Conservation (phyloP, 2,888 invertebrate genomes). For the Euphydryas editha region DNA sequence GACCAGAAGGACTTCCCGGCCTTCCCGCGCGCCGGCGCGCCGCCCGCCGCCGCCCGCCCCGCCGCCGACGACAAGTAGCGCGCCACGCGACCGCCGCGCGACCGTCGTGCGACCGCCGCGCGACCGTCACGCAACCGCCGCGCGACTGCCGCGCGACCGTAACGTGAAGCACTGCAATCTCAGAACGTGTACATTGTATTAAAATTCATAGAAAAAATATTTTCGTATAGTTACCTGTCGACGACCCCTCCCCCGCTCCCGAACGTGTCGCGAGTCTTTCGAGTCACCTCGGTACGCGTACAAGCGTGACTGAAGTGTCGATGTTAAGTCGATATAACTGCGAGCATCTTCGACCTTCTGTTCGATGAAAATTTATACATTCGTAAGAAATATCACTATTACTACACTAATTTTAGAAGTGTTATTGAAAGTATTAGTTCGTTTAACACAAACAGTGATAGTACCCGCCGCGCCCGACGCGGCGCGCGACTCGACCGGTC, state of each 20-base stretch:
- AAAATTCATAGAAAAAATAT: constrained; percentile 9
- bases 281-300: no score
- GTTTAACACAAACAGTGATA: not conserved
- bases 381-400: no score
- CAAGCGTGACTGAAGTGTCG: not conserved
- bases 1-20: constrained; percentile 94
- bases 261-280: not conserved
- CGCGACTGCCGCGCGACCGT: not conserved
- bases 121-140: constrained; percentile 17
- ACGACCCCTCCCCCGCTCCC: not conserved
- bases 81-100: not conserved
- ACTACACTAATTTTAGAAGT: not conserved
- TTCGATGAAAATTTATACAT: no score
- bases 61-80: constrained; percentile 35
- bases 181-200: constrained; percentile 10
- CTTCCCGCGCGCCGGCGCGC: constrained; percentile 72
- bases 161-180: constrained; percentile 3
- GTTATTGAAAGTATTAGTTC: not conserved
- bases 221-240: constrained; percentile 1
- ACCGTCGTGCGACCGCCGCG: constrained; percentile 51
- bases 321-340: not conserved
- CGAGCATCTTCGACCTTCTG: not conserved
- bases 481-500: not conserved
- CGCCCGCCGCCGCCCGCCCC: constrained; percentile 34
- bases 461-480: not conserved